Base-by-base conservation (phyloP, 2,113 vertebrate genomes). In the Crypturellus undulatus region DNA sequence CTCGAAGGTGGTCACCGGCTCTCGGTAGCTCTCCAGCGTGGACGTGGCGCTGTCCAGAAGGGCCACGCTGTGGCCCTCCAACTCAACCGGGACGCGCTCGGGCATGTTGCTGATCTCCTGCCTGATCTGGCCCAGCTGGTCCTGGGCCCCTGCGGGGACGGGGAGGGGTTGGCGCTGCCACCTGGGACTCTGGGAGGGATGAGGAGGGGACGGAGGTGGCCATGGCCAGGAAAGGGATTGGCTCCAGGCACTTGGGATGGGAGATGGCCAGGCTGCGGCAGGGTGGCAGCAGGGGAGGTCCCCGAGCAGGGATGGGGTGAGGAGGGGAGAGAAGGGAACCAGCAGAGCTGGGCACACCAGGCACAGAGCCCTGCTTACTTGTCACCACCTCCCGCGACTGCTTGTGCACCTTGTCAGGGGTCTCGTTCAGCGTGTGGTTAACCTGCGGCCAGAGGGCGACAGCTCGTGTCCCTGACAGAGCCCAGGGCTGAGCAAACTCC, bases 331-430 rank as follows among this genome's bases (percentile, higher is more conserved):
- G 24, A 3, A 70, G 1, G 10, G 40, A 87, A n/a, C 25, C 43
- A 52, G 51, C 51, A 18, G 63, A 72, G 62, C 58, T 16, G 25
- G 30, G 36, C 2, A 67, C 21, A 49, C 40, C 62, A 0, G 4
- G 54, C n/a, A 49, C 13, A 20, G 0, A 75, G 65, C 60, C 45
- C 17, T 78, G 94, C 98, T 98, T 90, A 99, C 99, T 76, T 68
- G 96, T 36, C 75, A 98, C 98, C 16, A 96, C 26, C 4, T 87
- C 56, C 67, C 36, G 87, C 43, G 98, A 98, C 36, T 97, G 93
- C 54, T 97, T 95, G 49, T 95, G 94, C 63, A 99, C 98, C 6
- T 4, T 93, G 72, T 90, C 34, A 3, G 98, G 96, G 70, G 87
- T 98, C 12, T 3, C 86, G 24, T 91, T 5, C 52, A 98, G 96